Base-by-base conservation (phyloP, 1,140 invertebrate genomes). In the Tenebrio molitor region DNA sequence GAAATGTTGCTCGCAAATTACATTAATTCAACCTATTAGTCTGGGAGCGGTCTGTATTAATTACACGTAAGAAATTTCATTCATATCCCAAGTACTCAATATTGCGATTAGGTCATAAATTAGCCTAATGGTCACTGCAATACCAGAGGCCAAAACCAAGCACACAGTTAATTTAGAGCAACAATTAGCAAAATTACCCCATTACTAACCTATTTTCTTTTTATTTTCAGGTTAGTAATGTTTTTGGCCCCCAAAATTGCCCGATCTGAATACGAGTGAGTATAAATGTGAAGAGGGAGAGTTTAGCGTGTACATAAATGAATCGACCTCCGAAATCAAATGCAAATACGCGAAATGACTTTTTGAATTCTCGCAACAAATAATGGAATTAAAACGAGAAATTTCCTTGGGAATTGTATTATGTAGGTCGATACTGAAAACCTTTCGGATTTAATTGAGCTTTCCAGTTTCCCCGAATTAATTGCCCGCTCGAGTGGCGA, bases 221-320 rank as follows among this genome's bases (percentile, higher is more conserved):
- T 72, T 68, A 17, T 69, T 76, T 74, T 71, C 75, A 76, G 75
- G 75, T 76, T 76, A 76, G 75, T 76, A 72, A 76, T 76, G 75
- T 76, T 76, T 73, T 75, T 76, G 75, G 73, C 75, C 73, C 75
- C 75, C 73, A 74, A 76, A 46, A 72, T 67, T 74, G 73, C 73
- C 75, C 73, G 44, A 69, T 74, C 69, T 76, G 73, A 76, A 72
- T 72, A 70, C 70, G 66, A 76, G 75, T 76, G 71, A 76, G 75
- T 76, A 76, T 69, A 58, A 29, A n/a, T 25, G 23, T 29, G 1
- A 3, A 39, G 36, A 39, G 12, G 12, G 5, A 58, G 12, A 33
- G 10, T 25, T 58, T 3, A 12, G 50, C 23, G 10, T 58, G 44
- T n/a, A 50, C n/a, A n/a, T n/a, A n/a, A n/a, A n/a, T n/a, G n/a